Conservation (phyloP, 92 coral and sea anemone species). For the Parazoanthus darwini region DNA sequence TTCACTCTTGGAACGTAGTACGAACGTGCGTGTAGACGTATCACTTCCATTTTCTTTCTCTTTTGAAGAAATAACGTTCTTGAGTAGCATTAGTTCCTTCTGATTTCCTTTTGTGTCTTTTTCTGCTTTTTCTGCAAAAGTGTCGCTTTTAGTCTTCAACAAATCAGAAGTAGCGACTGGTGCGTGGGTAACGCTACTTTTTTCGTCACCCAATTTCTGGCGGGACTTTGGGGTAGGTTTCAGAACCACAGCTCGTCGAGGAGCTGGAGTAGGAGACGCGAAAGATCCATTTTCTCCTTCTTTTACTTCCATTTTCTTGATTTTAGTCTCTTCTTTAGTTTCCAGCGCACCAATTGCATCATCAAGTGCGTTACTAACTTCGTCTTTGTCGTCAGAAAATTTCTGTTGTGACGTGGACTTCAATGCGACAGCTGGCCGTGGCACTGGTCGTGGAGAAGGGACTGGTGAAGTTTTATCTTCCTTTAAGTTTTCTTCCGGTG, state of each 20-base stretch:
- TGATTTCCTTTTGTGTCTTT: not conserved
- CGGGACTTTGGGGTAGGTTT: conserved; percentile 24
- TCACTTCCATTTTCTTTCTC: not conserved
- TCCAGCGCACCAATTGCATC: conserved; percentile 17
- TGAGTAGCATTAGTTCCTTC: not conserved
- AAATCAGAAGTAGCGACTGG: not conserved
- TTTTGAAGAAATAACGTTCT: not conserved
- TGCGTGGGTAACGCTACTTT: not conserved
- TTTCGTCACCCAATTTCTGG: conserved; percentile 12
- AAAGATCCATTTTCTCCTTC: conserved; percentile 15
- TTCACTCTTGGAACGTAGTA: not conserved
- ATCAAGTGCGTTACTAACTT: not conserved
- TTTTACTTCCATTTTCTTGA: not conserved
- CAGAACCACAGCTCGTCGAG: conserved; percentile 34
- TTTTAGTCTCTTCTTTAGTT: conserved; percentile 17
- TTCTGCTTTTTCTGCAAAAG: not conserved
- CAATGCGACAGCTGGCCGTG: not conserved
- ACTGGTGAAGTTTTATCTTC: conserved; percentile 14
- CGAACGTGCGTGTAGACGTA: not conserved
- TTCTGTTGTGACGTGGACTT: conserved; percentile 12
- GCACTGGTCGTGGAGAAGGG: conserved; percentile 20
- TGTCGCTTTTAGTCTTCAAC: not conserved
- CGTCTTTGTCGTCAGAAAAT: not conserved
- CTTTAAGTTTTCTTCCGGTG: conserved; percentile 19
- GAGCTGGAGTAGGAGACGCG: conserved; percentile 31